Percentiles rank a stretch among this genome's conserved stretches.
These are phyloP conservation scores for Conops quadrifasciatus DNA, from an alignment of 2,888 invertebrate species.

Conservation along the genomic window DNA sequence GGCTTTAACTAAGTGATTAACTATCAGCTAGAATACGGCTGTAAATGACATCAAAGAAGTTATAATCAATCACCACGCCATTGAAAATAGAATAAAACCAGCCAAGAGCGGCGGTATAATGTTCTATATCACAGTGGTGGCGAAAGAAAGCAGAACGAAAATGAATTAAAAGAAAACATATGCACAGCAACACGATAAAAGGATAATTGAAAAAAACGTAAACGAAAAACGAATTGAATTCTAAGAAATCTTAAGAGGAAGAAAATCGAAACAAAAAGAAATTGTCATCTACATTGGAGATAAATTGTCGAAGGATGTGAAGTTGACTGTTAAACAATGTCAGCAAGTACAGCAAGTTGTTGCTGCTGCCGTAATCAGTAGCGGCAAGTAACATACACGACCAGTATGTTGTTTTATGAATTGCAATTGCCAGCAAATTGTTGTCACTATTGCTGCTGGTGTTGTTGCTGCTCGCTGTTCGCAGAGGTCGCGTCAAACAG, in stretches of 20 bases:
- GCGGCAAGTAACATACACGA: conserved; percentile 1
- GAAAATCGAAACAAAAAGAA: not conserved
- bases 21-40: no score
- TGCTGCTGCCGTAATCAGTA: conserved; percentile 14
- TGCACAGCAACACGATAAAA: not conserved
- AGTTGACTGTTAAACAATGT: not conserved
- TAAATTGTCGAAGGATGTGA: not conserved
- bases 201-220: conserved; percentile 7
- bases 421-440: not conserved
- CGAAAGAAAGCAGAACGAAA: conserved; percentile 36
- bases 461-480: conserved; percentile 6
- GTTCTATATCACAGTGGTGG: conserved; percentile 21
- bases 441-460: not conserved
- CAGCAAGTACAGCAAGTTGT: not conserved
- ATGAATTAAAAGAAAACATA: conserved; percentile 19
- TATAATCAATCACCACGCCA: conserved; percentile 31
- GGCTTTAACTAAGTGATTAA: no score
- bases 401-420: conserved; percentile 6
- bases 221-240: conserved; percentile 25
- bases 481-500: not conserved
- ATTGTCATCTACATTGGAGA: no score
- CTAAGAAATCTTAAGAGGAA: not conserved
- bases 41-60: not conserved
- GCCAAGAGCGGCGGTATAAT: no score
- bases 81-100: not conserved